Percentiles rank a stretch among this genome's conserved stretches.
Conservation (phyloP, 1,140 invertebrate genomes). For the Capitella teleta region DNA sequence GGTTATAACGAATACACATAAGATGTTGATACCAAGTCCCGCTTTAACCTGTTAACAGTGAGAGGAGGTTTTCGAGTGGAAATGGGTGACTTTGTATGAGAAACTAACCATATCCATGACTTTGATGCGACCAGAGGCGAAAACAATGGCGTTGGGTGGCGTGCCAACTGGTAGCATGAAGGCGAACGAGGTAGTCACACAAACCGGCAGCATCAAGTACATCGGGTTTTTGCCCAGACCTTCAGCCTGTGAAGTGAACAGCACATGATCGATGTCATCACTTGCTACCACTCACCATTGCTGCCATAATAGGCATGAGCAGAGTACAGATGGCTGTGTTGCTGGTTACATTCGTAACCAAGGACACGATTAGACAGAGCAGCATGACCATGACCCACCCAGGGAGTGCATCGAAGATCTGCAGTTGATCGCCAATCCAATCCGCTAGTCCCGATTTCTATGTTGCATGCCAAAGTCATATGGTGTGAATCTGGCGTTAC, state of each 20-base stretch:
- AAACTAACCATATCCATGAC: constrained; percentile 35
- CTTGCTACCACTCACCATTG: constrained; percentile 20
- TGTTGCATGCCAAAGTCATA: too few relatives aligned
- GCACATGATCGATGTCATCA: not conserved
- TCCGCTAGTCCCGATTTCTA: constrained; percentile 28
- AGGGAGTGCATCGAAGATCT: constrained; percentile 17
- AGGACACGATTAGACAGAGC: constrained; percentile 32
- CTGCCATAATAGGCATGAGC: constrained; percentile 65
- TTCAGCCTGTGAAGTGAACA: constrained; percentile 27
- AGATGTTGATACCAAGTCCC: constrained; percentile 63
- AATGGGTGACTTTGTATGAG: too few relatives aligned
- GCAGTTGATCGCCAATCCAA: constrained; percentile 22
- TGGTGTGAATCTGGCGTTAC: too few relatives aligned
- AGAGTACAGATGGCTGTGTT: constrained; percentile 63
- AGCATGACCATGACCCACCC: constrained; percentile 25
- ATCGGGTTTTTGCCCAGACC: constrained; percentile 55
- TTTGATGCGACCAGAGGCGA: constrained; percentile 39
- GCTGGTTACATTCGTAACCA: constrained; percentile 43
- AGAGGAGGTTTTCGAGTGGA: too few relatives aligned
- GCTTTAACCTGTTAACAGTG: constrained; percentile 49
- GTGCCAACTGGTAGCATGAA: constrained; percentile 65
- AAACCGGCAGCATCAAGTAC: constrained; percentile 70
- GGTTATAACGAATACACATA: constrained; percentile 56
- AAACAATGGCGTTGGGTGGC: constrained; percentile 82
- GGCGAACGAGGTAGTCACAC: constrained; percentile 62